Percentiles rank a stretch among this genome's conserved stretches.
These are phyloP conservation scores for Lepus timidus DNA, from an alignment of 2,113 vertebrate genomes.

Conservation along the genomic window DNA sequence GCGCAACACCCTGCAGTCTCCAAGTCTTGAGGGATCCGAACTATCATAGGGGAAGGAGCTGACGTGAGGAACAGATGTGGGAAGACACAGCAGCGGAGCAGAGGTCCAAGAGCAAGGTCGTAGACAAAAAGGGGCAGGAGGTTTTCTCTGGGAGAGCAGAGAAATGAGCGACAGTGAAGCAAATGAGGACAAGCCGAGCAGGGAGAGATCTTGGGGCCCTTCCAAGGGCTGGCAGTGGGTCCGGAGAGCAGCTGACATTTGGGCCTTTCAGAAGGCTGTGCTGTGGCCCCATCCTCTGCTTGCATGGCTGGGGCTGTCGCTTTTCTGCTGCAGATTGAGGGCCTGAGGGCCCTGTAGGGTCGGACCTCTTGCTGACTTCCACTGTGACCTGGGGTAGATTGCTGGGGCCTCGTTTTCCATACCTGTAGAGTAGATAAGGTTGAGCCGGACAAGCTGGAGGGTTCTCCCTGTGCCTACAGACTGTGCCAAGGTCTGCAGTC, in stretches of 20 bases:
- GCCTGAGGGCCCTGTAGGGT: background rate
- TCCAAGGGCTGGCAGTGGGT: background rate
- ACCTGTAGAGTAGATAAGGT: background rate
- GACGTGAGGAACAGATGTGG: background rate
- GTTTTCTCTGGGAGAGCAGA: background rate
- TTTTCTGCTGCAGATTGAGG: background rate
- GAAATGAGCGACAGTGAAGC: background rate
- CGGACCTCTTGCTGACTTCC: constrained; percentile 3
- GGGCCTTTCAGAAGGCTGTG: background rate
- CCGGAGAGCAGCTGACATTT: background rate
- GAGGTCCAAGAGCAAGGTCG: background rate
- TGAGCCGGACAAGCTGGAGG: too few relatives aligned
- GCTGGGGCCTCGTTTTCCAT: constrained; percentile 10
- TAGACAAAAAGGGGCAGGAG: constrained; percentile 1
- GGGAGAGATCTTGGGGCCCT: background rate
- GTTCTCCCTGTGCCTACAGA: background rate
- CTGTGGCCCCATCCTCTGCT: background rate
- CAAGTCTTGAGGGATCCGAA: background rate
- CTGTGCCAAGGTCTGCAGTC: background rate
- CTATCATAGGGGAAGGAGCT: background rate
- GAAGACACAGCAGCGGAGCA: background rate
- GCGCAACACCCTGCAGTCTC: background rate
- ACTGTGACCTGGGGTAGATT: background rate
- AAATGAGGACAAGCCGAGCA: background rate
- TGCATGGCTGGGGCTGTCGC: background rate